phyloP scores from a whole-genome alignment of 92 coral and sea anemone genomes.

The Chrysogorgia sp. region DNA sequence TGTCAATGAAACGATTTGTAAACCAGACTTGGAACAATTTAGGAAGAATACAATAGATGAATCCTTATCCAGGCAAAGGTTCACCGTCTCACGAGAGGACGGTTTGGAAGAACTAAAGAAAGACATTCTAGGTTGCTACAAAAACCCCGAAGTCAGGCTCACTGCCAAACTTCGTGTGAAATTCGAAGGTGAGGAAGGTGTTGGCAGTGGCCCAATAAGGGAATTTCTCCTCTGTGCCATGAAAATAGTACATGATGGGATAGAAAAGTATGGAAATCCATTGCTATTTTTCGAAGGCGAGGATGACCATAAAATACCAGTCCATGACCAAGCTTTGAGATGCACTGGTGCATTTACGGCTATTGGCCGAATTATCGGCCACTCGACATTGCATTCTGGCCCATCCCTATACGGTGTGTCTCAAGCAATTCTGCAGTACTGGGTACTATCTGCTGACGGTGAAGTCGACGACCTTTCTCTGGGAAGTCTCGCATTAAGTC shows the following conservation, averaged over 20 bases:
- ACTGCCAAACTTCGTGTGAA: slow-evolving; percentile 38
- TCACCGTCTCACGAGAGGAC: slow-evolving; percentile 50
- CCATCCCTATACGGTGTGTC: slow-evolving; percentile 55
- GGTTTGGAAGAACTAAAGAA: slow-evolving; percentile 45
- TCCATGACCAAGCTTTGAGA: slow-evolving; percentile 53
- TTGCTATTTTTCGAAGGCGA: slow-evolving; percentile 66
- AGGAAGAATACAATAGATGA: slow-evolving; percentile 6
- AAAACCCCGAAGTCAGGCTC: slow-evolving; percentile 44
- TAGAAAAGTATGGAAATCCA: slow-evolving; percentile 37
- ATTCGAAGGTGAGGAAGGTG: slow-evolving; percentile 70
- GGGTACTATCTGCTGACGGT: slow-evolving; percentile 28
- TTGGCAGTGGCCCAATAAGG: slow-evolving; percentile 40
- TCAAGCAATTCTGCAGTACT: slow-evolving; percentile 52
- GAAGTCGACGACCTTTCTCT: slow-evolving; percentile 21
- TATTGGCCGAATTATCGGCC: slow-evolving; percentile 65
- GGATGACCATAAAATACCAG: slow-evolving; percentile 53
- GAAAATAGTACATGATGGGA: slow-evolving; percentile 64
- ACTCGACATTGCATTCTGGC: slow-evolving; percentile 64
- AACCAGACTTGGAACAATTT: slow-evolving; percentile 6
- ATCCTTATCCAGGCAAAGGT: slow-evolving; percentile 50
- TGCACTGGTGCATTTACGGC: slow-evolving; percentile 62
- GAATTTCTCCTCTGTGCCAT: slow-evolving; percentile 62
- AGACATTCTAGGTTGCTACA: slow-evolving; percentile 62
- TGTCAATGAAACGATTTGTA: neutral
- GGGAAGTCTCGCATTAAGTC: slow-evolving; percentile 45